Conservation (phyloP, 2,888 invertebrate genomes). For the Timema podura region DNA sequence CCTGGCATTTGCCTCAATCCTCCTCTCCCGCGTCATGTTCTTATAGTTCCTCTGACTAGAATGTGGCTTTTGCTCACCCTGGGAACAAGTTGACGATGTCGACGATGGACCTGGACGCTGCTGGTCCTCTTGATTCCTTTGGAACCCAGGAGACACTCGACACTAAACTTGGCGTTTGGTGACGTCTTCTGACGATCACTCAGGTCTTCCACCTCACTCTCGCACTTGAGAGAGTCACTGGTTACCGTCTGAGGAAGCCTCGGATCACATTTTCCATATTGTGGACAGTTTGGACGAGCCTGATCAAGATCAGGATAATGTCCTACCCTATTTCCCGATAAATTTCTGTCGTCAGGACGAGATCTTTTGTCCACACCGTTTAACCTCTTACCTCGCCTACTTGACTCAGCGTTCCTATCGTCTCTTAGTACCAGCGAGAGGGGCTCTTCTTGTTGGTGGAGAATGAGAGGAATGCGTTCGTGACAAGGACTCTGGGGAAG, state of each 20-base stretch:
- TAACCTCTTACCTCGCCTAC: background rate
- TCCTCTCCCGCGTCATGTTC: slow-evolving; percentile 88
- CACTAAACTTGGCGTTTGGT: slow-evolving; percentile 21
- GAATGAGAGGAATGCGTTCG: slow-evolving; percentile 22
- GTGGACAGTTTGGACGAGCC: too few relatives aligned
- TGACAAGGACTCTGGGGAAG: slow-evolving; percentile 10
- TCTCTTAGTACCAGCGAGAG: slow-evolving; percentile 31
- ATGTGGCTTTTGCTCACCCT: slow-evolving; percentile 32
- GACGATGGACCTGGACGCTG: slow-evolving; percentile 20
- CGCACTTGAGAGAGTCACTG: too few relatives aligned
- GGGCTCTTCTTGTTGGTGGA: slow-evolving; percentile 32
- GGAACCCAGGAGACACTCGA: slow-evolving; percentile 25
- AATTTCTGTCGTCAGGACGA: too few relatives aligned
- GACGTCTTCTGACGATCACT: background rate
- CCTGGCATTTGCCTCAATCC: slow-evolving; percentile 91
- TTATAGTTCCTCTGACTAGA: slow-evolving; percentile 77
- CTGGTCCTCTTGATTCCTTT: background rate
- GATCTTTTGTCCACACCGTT: background rate
- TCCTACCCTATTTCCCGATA: too few relatives aligned
- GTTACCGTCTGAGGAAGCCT: too few relatives aligned
- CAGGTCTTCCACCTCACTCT: slow-evolving; percentile 9
- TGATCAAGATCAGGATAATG: too few relatives aligned
- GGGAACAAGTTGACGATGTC: slow-evolving; percentile 25
- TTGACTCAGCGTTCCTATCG: too few relatives aligned
- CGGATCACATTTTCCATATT: too few relatives aligned